Percentiles rank a stretch among this genome's conserved stretches.
These are phyloP conservation scores for Rhea pennata DNA, from an alignment of 2,113 vertebrate species.

Conservation along the genomic window DNA sequence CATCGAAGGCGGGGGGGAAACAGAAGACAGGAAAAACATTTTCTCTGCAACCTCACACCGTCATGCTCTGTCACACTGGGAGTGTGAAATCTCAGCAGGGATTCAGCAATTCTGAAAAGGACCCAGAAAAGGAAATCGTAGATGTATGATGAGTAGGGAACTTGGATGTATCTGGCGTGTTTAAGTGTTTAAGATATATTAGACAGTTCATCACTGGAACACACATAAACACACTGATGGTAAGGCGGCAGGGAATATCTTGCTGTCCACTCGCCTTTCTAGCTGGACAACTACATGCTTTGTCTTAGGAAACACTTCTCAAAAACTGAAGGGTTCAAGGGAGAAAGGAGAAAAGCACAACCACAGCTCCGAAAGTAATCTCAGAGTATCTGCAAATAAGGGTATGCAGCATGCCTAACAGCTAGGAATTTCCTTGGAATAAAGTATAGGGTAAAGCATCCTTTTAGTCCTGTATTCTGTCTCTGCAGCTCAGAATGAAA, in stretches of 20 bases:
- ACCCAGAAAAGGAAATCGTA: not conserved
- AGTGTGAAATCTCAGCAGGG: not conserved
- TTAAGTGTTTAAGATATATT: not conserved
- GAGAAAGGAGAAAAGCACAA: not conserved
- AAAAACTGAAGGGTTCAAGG: not conserved
- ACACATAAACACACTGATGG: not conserved
- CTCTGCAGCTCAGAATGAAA: not conserved
- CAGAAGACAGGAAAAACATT: not conserved
- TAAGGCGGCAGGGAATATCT: not conserved
- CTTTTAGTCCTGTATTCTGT: not conserved
- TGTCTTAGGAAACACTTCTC: not conserved
- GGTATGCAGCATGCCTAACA: not conserved
- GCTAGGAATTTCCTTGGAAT: not conserved
- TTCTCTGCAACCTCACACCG: constrained; percentile 4
- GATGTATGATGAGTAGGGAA: fast-evolving
- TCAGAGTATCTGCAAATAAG: not conserved
- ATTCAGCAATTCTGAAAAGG: not conserved
- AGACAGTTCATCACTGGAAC: not conserved
- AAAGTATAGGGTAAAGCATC: not conserved
- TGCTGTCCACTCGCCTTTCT: not conserved
- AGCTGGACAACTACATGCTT: not conserved
- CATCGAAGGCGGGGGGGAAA: not conserved
- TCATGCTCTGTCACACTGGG: not conserved
- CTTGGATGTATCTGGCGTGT: not conserved
- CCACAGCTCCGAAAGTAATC: not conserved